Percentiles rank a stretch among this genome's conserved stretches.
phyloP scores from a whole-genome alignment of 2,797 vertebrate genomes.

The Crax fasciolata region DNA sequence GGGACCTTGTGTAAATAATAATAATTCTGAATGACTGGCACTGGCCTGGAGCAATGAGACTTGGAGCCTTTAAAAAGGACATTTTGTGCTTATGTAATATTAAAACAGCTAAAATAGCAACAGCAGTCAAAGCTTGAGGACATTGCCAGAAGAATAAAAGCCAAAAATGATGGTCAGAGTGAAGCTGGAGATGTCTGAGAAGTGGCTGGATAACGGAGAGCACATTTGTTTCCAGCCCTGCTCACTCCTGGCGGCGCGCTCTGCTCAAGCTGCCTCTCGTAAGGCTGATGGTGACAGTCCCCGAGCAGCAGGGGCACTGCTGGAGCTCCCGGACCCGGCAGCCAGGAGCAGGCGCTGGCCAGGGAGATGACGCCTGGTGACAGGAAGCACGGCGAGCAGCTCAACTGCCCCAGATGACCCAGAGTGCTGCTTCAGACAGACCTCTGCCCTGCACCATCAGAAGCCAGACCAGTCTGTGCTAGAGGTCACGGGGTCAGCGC shows the following conservation, averaged over 20 bases:
- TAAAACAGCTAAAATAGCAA: conserved; percentile 63
- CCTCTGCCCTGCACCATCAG: not conserved
- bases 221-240: not conserved
- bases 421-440: not conserved
- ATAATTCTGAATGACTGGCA: conserved; percentile 56
- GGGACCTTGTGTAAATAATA: conserved; percentile 63
- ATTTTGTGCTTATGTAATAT: conserved; percentile 58
- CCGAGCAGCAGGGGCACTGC: not conserved
- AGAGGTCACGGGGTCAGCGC: not conserved
- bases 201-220: not conserved
- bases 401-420: not conserved
- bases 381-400: not conserved
- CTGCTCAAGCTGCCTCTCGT: not conserved
- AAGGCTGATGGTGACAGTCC: not conserved
- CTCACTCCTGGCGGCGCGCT: not conserved
- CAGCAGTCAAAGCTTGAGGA: conserved; percentile 44
- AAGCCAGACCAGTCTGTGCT: not conserved
- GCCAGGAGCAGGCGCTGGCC: not conserved
- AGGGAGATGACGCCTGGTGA: not conserved
- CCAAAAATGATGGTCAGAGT: not conserved
- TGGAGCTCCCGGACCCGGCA: not conserved
- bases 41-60: conserved; percentile 47
- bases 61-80: conserved; percentile 45
- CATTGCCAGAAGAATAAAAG: conserved; percentile 5
- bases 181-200: conserved; percentile 1